Evolutionary conservation across 2,888 invertebrate genomes (phyloP), one percentile per base, ranked within the genome.

Genomic region (Mesorhabditis spiculigera): DNA sequence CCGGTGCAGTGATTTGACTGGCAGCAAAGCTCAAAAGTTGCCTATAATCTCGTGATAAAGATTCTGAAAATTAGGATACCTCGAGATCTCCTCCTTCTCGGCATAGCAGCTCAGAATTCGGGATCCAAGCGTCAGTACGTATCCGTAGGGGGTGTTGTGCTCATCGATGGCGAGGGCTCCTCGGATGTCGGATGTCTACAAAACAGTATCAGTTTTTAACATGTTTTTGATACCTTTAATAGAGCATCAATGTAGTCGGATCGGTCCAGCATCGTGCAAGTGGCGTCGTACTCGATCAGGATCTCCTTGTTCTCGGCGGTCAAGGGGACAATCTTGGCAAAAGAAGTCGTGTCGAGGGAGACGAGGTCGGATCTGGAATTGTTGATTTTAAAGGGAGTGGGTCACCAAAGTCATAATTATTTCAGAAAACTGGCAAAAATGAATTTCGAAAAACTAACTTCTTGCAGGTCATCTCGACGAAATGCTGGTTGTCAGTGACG

Each of bases 21-120:
- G 73, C 77, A n/a, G 73, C 70, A 4, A 73, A 64, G n/a, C 74
- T 68, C 61, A 76, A 70, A 1, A 78, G 71, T 61, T 73, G 72
- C 66, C 77, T 76, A 69, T 68, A 75, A 68, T 28, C 28, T 13
- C n/a, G 58, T 13, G 61, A 44, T 43, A 50, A 66, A 13, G 13
- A 62, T 63, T 13, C 43, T 43, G 10, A 45, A 42, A 10, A 64
- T 43, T 4, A 63, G 50, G 45, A 43, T 45, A 80, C 81, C 69
- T n/a, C 45, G 78, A 75, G 65, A 75, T 74, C 45, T 75, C 71
- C 41, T 73, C 73, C 43, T 73, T 73, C 42, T 84, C 82, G 50
- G 81, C 82, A n/a, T 84, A 84, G 69, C 81, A 81, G 45, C 81
- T 81, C n/a, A 84, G 78, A n/a, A 84, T 69, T 16, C 77, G 75